Base-by-base conservation (phyloP, 2,888 invertebrate genomes). In the Parasteatoda lunata region DNA sequence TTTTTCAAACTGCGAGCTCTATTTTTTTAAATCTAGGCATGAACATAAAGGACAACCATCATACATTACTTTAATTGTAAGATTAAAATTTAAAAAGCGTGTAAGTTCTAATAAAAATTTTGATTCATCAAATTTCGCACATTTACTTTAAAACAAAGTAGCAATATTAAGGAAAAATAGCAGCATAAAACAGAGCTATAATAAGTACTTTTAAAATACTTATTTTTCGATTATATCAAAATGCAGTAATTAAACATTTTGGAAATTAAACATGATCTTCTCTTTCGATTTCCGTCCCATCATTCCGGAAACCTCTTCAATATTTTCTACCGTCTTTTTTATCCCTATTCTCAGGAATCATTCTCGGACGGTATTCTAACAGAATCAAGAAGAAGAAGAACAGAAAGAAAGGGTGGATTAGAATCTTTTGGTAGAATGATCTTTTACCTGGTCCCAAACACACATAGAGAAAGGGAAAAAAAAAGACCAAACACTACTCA, bases 361-460 rank as follows among this genome's bases (percentile, higher is more conserved):
- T 30, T 30, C 66, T 30, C 66, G 13, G 30, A 68, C 66, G 45
- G 0, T 68, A 68, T 68, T 68, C 66, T 45, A 68, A 68, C 15
- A 45, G 45, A 68, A 15, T 68, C 30, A 68, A 51, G 13, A 7
- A 69, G 30, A 65, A n/a, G n/a, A 76, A 47, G n/a, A 54, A 8
- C 13, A 48, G 49, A 15, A 66, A 75, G 68, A 69, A 68, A 75
- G n/a, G 73, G 69, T 30, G 81, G 81, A 81, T 81, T 81, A 81
- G 73, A 73, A 81, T 81, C 81, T 81, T 75, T 68, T 75, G 54
- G 66, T 59, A 47, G 81, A 81, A 81, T 75, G 81, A 81, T 81
- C 79, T 79, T 79, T 75, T 75, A 81, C 81, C 81, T 81, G 65
- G 81, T 52, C 70, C n/a, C n/a, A 30, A 30, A 30, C 30, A 52